phyloP scores from a whole-genome alignment of 2,888 invertebrate species.

The Camponotus fellah region DNA sequence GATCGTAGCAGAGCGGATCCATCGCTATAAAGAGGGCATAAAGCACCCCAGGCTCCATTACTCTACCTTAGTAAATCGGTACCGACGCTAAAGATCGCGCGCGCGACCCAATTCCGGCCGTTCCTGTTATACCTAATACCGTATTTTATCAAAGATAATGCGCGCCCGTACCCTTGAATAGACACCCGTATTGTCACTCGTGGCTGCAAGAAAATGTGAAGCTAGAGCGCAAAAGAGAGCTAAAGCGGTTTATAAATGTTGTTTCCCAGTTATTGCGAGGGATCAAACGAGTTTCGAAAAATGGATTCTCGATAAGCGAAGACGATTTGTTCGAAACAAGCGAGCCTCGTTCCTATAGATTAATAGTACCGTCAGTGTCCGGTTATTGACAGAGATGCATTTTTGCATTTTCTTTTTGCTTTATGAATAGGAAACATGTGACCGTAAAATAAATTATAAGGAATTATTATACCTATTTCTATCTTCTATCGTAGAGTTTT shows the following conservation, averaged over 20 bases:
- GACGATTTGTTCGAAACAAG: constrained; percentile 28
- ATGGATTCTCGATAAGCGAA: constrained; percentile 37
- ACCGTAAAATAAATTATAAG: background rate
- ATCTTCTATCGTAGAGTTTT: constrained; percentile 15
- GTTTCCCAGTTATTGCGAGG: constrained; percentile 9
- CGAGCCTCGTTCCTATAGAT: constrained; percentile 2
- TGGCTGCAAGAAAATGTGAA: constrained; percentile 29
- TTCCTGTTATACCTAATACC: constrained; percentile 69
- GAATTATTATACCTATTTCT: background rate
- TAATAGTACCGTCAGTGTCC: constrained; percentile 6
- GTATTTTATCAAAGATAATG: constrained; percentile 69
- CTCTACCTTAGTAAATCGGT: constrained; percentile 69
- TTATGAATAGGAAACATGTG: background rate
- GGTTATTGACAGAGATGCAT: background rate
- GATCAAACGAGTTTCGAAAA: constrained; percentile 28
- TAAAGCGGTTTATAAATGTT: constrained; percentile 43
- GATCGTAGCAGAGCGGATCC: constrained; percentile 61
- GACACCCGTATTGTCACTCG: constrained; percentile 49
- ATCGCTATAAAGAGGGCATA: constrained; percentile 62
- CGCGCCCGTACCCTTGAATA: constrained; percentile 33
- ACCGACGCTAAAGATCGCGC: constrained; percentile 62
- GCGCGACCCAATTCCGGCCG: constrained; percentile 70
- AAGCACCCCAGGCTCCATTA: constrained; percentile 69
- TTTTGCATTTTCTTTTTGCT: background rate
- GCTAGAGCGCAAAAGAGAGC: constrained; percentile 30